Evolutionary conservation across 2,888 invertebrate species (phyloP).

Genomic region (Macrophya annulata): DNA sequence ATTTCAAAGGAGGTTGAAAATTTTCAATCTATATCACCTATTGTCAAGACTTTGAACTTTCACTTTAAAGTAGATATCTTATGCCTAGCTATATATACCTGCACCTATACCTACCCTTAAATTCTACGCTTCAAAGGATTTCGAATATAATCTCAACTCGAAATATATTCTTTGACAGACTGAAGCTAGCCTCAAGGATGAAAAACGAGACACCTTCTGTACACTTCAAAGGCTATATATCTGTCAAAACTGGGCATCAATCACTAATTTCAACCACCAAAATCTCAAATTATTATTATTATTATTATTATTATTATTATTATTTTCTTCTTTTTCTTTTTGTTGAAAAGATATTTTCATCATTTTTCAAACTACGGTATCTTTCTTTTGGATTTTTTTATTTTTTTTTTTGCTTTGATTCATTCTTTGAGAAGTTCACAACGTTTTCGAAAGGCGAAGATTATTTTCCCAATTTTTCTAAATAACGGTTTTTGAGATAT

Average conservation of each 20-base stretch:
- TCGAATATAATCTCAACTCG: not conserved
- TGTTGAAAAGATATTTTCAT: not conserved
- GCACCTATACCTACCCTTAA: not conserved
- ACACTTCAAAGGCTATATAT: not conserved
- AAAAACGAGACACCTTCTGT: not conserved
- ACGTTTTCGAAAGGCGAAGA: no score
- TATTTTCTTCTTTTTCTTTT: no score
- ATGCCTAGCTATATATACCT: no score
- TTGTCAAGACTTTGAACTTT: not conserved
- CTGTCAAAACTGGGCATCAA: not conserved
- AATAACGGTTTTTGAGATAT: no score
- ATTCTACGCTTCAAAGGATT: not conserved
- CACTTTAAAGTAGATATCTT: not conserved
- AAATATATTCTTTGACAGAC: slow-evolving; percentile 11
- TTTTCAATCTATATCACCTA: not conserved
- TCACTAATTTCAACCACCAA: not conserved
- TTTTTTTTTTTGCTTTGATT: not conserved
- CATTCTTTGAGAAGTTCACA: no score
- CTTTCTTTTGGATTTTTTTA: not conserved
- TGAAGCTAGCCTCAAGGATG: not conserved
- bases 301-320: no score
- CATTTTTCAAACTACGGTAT: not conserved
- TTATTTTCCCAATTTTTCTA: no score
- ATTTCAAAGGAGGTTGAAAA: not conserved
- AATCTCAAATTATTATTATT: not conserved